Conservation (phyloP, 2,888 invertebrate species). For the Amiota communis region DNA sequence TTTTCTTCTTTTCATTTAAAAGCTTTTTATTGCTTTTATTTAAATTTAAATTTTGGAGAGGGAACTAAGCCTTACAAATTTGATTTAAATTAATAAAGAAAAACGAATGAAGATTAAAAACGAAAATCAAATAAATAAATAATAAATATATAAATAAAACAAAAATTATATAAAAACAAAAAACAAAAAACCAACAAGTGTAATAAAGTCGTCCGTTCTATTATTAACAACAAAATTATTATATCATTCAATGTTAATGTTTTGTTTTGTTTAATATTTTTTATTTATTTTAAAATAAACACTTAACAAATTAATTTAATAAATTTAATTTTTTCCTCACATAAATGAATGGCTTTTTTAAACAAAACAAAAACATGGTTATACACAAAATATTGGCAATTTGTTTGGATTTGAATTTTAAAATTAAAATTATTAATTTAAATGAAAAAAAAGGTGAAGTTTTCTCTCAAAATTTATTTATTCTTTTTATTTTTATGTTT, state of each 20-base stretch:
- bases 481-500: slow-evolving; percentile 38
- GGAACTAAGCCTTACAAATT: slow-evolving; percentile 73
- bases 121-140: slow-evolving; percentile 44
- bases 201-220: slow-evolving; percentile 61
- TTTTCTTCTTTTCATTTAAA: slow-evolving; percentile 45
- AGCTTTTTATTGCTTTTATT: slow-evolving; percentile 43
- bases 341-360: slow-evolving; percentile 36
- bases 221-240: slow-evolving; percentile 61
- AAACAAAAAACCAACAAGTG: slow-evolving; percentile 43
- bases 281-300: slow-evolving; percentile 42
- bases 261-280: slow-evolving; percentile 56
- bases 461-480: slow-evolving; percentile 66
- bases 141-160: slow-evolving; percentile 44
- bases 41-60: slow-evolving; percentile 67
- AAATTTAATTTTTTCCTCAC: slow-evolving; percentile 46
- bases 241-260: slow-evolving; percentile 45
- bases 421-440: slow-evolving; percentile 29
- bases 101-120: slow-evolving; percentile 36
- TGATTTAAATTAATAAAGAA: slow-evolving; percentile 19
- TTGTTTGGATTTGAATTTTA: slow-evolving; percentile 14
- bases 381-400: slow-evolving; percentile 18
- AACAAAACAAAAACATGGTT: slow-evolving; percentile 36
- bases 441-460: slow-evolving; percentile 70
- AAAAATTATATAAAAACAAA: slow-evolving; percentile 37
- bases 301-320: slow-evolving; percentile 58